phyloP scores from a whole-genome alignment of 1,140 invertebrate genomes.

The Zelostemma sp. region DNA sequence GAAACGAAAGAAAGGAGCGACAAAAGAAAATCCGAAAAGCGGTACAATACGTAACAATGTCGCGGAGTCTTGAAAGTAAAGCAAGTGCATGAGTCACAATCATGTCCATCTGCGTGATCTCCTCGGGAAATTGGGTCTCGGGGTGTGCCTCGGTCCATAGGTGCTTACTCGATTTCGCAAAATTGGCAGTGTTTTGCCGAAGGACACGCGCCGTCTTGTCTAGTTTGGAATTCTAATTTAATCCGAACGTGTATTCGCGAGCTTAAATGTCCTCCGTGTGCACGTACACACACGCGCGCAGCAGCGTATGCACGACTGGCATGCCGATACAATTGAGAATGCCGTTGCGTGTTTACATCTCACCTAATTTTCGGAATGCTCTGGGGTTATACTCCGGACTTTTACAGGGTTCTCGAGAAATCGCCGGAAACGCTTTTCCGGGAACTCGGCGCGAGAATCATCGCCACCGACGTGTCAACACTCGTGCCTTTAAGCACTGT shows the following conservation, averaged over 20 bases:
- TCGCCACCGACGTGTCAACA: conserved; percentile 46
- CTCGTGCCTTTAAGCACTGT: conserved; percentile 43
- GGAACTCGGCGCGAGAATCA: conserved; percentile 31
- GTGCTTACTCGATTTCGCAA: not conserved
- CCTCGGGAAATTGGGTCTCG: conserved; percentile 16
- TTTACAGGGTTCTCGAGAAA: conserved; percentile 10
- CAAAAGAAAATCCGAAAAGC: no score
- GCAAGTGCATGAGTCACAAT: conserved; percentile 35
- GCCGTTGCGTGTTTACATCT: conserved; percentile 16
- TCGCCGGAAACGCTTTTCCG: conserved; percentile 8
- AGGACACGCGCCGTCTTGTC: conserved; percentile 3
- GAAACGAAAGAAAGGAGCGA: no score
- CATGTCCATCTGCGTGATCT: conserved; percentile 52
- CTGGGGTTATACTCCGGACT: conserved; percentile 28
- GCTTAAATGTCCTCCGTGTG: conserved; percentile 41
- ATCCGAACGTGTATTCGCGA: conserved; percentile 33
- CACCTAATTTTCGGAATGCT: conserved; percentile 35
- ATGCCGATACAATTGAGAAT: conserved; percentile 22
- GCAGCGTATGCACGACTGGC: conserved; percentile 10
- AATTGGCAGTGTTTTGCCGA: conserved; percentile 7
- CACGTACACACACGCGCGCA: conserved; percentile 1
- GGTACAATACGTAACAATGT: no score
- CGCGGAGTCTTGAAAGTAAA: conserved; percentile 10
- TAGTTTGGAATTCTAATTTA: conserved; percentile 54
- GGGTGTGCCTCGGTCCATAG: conserved; percentile 37